phyloP scores from a whole-genome alignment of 2,888 invertebrate species.

The Rhamnusium bicolor region DNA sequence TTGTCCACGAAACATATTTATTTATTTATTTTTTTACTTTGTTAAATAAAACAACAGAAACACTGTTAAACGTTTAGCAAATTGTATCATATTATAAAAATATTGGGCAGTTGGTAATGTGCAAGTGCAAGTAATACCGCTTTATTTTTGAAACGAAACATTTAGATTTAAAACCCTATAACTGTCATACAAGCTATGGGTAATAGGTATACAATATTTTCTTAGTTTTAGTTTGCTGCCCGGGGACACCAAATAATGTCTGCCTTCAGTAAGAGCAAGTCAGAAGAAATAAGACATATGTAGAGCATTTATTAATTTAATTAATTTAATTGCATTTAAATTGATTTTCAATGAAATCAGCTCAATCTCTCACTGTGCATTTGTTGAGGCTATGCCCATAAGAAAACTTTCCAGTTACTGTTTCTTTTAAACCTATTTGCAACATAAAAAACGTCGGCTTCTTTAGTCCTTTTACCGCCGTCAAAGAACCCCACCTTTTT shows the following conservation, averaged over 20 bases:
- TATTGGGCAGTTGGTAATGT: too few species aligned
- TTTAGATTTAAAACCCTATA: not conserved
- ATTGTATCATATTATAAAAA: too few species aligned
- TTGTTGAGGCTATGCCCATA: not conserved
- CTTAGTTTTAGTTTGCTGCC: not conserved
- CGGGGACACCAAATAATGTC: not conserved
- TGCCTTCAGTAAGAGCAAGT: not conserved
- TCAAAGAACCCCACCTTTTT: too few species aligned
- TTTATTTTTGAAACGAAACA: not conserved
- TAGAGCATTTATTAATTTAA: conserved; percentile 5
- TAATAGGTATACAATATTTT: not conserved
- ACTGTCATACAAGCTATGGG: too few species aligned
- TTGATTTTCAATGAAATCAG: not conserved
- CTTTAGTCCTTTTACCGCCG: too few species aligned
- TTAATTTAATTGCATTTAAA: not conserved
- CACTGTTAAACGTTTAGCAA: too few species aligned
- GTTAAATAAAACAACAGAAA: too few species aligned
- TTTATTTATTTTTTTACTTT: too few species aligned
- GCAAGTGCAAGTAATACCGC: too few species aligned
- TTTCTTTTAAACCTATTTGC: too few species aligned
- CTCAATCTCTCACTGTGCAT: not conserved
- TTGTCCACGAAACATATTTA: too few species aligned
- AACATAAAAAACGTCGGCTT: too few species aligned
- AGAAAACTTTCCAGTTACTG: not conserved
- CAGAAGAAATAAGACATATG: not conserved